A percentile compares a stretch with the other conserved stretches of the same genome.
phyloP scores from a whole-genome alignment of 2,888 invertebrate species.

The Ochropacha duplaris region DNA sequence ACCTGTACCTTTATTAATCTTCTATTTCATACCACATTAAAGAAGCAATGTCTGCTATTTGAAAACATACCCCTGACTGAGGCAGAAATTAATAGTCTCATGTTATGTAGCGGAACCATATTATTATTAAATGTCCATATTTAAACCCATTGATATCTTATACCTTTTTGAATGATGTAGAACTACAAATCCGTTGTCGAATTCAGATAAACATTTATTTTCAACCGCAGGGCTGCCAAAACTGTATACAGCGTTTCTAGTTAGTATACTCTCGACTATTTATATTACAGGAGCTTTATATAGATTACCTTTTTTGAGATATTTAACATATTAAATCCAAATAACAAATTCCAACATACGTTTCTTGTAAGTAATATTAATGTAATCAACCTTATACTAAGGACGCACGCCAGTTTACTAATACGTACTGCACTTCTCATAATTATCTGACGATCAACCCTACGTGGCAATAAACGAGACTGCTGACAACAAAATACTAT shows the following conservation, averaged over 20 bases:
- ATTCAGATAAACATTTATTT: conserved; percentile 29
- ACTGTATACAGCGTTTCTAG: conserved; percentile 59
- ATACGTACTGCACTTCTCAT: too few relatives aligned
- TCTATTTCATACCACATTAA: background rate
- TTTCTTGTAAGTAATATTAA: too few relatives aligned
- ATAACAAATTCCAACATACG: too few relatives aligned
- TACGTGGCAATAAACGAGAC: too few relatives aligned
- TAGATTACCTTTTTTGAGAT: background rate
- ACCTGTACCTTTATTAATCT: background rate
- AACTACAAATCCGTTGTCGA: conserved; percentile 13
- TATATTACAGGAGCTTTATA: background rate
- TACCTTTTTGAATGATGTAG: conserved; percentile 6
- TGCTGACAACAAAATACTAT: too few relatives aligned
- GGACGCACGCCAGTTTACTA: too few relatives aligned
- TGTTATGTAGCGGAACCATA: background rate
- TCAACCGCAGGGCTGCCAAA: conserved; percentile 78
- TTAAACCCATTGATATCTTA: background rate
- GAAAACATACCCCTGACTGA: background rate
- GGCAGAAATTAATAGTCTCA: background rate
- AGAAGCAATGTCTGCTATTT: background rate
- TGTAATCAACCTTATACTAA: too few relatives aligned
- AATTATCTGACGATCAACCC: too few relatives aligned
- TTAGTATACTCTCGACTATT: conserved; percentile 15
- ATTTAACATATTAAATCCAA: too few relatives aligned
- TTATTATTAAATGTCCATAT: background rate